Evolutionary conservation across 2,888 invertebrate genomes (phyloP).

Genomic region (Protophormia terraenovae): DNA sequence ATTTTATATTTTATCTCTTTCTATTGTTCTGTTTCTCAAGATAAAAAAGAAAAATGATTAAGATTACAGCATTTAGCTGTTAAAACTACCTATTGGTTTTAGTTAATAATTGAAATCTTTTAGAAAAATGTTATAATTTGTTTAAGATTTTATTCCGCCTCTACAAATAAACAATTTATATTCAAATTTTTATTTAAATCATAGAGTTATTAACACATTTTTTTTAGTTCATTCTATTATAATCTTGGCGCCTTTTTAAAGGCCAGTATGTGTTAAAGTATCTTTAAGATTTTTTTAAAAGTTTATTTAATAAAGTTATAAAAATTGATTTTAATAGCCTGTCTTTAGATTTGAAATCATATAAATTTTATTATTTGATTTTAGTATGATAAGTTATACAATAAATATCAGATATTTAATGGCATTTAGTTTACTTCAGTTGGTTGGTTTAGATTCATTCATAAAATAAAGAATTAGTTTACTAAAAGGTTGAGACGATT

Average conservation of each 20-base stretch:
- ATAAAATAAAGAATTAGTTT: too few relatives aligned
- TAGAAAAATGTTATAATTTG: neutral
- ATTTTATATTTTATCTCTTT: neutral
- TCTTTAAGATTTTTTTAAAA: neutral
- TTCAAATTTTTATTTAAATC: neutral
- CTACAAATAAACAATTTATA: neutral
- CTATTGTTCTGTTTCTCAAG: neutral
- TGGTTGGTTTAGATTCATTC: neutral
- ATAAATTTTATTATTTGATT: neutral
- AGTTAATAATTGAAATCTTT: too few relatives aligned
- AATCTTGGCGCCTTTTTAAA: constrained; percentile 33
- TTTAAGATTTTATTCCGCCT: neutral
- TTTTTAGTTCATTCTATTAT: too few relatives aligned
- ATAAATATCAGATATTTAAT: neutral
- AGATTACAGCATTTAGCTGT: neutral
- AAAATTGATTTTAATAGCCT: neutral
- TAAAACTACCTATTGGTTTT: too few relatives aligned
- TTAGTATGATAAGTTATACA: neutral
- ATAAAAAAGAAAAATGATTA: neutral
- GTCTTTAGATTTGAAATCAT: constrained; percentile 3
- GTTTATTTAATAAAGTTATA: constrained; percentile 36
- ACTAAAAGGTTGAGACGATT: too few relatives aligned
- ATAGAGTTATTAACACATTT: neutral
- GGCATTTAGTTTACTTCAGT: neutral
- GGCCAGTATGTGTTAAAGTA: neutral